Conservation (phyloP, 2,797 vertebrate species). For the Poecilia gillii region DNA sequence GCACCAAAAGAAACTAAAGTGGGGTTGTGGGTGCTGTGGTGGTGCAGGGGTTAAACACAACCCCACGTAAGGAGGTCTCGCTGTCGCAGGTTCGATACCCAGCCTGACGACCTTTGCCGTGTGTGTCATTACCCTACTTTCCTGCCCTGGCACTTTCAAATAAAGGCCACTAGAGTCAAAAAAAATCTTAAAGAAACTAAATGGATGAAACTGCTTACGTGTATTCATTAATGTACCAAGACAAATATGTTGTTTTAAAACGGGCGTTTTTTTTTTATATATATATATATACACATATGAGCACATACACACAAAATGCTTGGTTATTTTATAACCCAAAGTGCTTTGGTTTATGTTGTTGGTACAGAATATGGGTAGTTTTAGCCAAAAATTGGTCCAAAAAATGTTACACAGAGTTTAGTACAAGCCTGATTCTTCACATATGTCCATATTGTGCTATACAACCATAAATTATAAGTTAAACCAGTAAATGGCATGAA, state of each 20-base stretch:
- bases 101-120: too few species aligned
- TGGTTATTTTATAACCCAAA: background rate
- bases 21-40: too few species aligned
- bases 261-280: background rate
- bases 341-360: background rate
- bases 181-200: too few species aligned
- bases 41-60: too few species aligned
- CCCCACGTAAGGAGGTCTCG: too few species aligned
- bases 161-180: too few species aligned
- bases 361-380: background rate
- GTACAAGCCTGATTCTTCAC: background rate
- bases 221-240: background rate
- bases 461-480: background rate
- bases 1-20: background rate
- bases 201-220: background rate
- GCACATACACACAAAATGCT: background rate
- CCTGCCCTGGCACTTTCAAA: too few species aligned
- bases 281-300: background rate
- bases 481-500: background rate
- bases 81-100: too few species aligned
- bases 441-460: background rate
- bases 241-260: background rate
- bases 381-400: background rate
- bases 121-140: too few species aligned
- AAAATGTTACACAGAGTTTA: background rate